These are phyloP conservation scores for Grapholita molesta DNA, from an alignment of 1,140 invertebrate genomes.

Conservation along the genomic window DNA sequence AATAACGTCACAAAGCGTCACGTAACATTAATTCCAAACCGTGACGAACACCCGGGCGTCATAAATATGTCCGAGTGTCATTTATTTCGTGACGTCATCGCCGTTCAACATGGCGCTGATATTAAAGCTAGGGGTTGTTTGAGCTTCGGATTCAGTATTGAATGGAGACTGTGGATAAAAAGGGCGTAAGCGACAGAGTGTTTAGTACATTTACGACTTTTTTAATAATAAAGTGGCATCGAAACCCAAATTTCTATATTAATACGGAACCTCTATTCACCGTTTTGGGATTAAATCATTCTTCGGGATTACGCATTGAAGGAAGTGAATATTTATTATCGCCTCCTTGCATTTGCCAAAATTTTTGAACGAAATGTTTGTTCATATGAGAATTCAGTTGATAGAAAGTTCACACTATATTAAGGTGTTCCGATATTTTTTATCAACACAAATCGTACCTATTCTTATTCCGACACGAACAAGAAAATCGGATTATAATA, in stretches of 20 bases:
- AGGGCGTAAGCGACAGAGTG: not conserved
- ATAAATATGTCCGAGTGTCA: not conserved
- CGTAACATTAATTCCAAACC: not conserved
- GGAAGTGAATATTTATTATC: not conserved
- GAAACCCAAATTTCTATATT: not conserved
- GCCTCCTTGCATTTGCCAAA: too few relatives aligned
- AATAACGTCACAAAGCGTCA: not conserved
- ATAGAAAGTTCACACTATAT: too few relatives aligned
- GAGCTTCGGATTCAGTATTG: not conserved
- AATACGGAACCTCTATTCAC: not conserved
- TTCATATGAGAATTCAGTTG: too few relatives aligned
- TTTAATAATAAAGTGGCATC: not conserved
- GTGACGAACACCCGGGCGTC: not conserved
- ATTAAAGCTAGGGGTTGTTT: not conserved
- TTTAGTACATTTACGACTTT: not conserved
- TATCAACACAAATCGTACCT: too few relatives aligned
- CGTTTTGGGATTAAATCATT: not conserved
- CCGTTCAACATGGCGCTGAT: slow-evolving; percentile 1
- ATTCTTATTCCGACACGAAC: too few relatives aligned
- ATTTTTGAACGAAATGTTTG: too few relatives aligned
- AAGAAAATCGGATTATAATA: too few relatives aligned
- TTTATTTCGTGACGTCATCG: not conserved
- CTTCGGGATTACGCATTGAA: not conserved
- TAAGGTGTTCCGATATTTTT: too few relatives aligned
- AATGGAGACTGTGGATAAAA: not conserved